Evolutionary conservation across 2,797 vertebrate genomes (phyloP).

Genomic region (Sebastes trivittatus): DNA sequence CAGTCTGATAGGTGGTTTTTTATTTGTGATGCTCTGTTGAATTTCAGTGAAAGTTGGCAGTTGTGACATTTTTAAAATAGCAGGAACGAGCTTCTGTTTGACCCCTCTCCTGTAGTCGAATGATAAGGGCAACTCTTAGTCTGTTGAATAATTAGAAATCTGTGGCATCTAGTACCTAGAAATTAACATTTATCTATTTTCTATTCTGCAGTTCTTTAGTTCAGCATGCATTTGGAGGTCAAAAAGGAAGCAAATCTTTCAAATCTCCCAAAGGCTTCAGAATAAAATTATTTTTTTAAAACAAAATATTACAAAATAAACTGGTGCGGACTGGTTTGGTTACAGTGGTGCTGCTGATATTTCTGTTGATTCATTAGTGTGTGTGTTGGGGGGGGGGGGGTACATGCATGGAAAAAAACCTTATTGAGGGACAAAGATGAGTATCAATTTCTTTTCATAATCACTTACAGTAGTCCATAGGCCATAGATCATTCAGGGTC

Average conservation of each 20-base stretch:
- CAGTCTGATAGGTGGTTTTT: neutral
- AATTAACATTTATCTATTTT: neutral
- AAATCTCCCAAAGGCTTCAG: neutral
- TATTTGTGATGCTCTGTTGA: neutral
- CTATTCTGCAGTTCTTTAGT: neutral
- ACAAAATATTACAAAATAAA: neutral
- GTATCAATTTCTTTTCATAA: neutral
- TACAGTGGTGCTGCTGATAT: neutral
- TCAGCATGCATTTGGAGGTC: neutral
- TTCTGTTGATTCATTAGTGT: too few relatives aligned
- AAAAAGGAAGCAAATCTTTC: neutral
- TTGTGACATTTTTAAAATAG: conserved; percentile 8
- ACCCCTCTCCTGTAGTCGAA: neutral
- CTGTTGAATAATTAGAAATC: neutral
- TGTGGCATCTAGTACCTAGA: neutral
- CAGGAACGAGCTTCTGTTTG: neutral
- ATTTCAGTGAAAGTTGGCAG: neutral
- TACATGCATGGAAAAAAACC: neutral
- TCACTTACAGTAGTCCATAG: neutral
- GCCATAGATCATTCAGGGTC: neutral
- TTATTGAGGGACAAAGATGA: neutral
- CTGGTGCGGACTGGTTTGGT: neutral
- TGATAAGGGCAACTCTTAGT: neutral
- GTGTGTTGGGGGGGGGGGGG: too few relatives aligned
- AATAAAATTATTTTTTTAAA: neutral